Conservation (phyloP, 2,888 invertebrate genomes). For the Lepidochrysops patricia region DNA sequence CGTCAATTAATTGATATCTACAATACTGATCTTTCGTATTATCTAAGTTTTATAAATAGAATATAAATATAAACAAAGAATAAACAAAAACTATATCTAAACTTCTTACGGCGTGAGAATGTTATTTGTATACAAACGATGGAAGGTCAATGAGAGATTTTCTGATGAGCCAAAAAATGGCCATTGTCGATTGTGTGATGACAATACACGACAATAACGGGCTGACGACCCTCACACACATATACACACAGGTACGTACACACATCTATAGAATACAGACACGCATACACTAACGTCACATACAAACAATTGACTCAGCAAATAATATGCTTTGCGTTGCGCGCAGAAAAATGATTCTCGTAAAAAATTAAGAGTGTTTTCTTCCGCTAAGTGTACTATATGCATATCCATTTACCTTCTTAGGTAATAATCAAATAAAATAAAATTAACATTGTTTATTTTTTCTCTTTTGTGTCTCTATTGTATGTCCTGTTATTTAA, state of each 20-base stretch:
- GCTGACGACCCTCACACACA: background rate
- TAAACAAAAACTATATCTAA: too few species aligned
- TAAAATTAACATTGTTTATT: too few species aligned
- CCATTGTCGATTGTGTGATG: background rate
- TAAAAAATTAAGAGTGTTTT: too few species aligned
- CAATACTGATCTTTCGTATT: too few species aligned
- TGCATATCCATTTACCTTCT: too few species aligned
- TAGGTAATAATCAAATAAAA: too few species aligned
- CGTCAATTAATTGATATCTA: too few species aligned
- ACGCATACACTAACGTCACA: background rate
- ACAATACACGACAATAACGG: background rate
- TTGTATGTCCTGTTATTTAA: background rate
- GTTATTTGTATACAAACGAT: background rate
- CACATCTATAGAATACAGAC: background rate
- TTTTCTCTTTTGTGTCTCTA: background rate
- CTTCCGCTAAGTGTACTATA: too few species aligned
- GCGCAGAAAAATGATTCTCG: too few species aligned
- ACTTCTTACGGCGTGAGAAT: background rate
- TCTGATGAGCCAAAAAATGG: background rate
- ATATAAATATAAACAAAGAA: background rate
- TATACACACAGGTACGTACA: background rate
- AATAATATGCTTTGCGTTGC: too few species aligned
- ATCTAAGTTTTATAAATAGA: background rate
- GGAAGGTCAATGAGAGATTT: background rate
- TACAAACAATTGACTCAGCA: too few species aligned